phyloP scores from a whole-genome alignment of 2,113 vertebrate species.

The Terrapene triunguis region DNA sequence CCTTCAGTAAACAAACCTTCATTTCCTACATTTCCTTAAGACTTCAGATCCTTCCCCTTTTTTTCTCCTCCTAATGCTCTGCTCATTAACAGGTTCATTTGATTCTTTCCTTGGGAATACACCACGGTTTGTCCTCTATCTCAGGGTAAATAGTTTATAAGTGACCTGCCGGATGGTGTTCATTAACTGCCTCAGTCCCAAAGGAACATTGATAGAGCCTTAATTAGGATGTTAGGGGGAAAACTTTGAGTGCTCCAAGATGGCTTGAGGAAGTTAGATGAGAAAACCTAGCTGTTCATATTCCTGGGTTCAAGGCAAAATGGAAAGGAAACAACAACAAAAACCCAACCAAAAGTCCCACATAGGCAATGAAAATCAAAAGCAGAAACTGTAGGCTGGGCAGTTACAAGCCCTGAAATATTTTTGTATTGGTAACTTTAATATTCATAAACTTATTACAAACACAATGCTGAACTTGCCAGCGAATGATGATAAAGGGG shows the following conservation, averaged over 20 bases:
- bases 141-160: slow-evolving; percentile 74
- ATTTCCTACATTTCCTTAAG: slow-evolving; percentile 62
- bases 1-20: slow-evolving; percentile 66
- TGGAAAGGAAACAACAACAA: slow-evolving; percentile 62
- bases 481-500: background rate
- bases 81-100: slow-evolving; percentile 81
- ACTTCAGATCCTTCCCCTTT: slow-evolving; percentile 62
- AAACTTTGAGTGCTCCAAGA: slow-evolving; percentile 81
- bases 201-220: slow-evolving; percentile 81
- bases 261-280: slow-evolving; percentile 78
- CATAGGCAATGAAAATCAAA: background rate
- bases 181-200: slow-evolving; percentile 73
- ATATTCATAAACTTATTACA: background rate
- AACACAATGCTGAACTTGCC: background rate
- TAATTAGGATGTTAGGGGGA: slow-evolving; percentile 86
- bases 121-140: slow-evolving; percentile 72
- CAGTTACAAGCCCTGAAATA: background rate
- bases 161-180: slow-evolving; percentile 75
- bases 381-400: background rate
- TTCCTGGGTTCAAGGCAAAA: slow-evolving; percentile 87
- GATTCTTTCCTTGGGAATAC: slow-evolving; percentile 84
- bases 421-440: background rate
- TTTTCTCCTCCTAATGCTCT: slow-evolving; percentile 47
- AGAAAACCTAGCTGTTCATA: slow-evolving; percentile 82
- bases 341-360: background rate